Evolutionary conservation across 2,113 vertebrate species (phyloP), one percentile per base, ranked within the genome.

Genomic region (Paradisaea rubra): DNA sequence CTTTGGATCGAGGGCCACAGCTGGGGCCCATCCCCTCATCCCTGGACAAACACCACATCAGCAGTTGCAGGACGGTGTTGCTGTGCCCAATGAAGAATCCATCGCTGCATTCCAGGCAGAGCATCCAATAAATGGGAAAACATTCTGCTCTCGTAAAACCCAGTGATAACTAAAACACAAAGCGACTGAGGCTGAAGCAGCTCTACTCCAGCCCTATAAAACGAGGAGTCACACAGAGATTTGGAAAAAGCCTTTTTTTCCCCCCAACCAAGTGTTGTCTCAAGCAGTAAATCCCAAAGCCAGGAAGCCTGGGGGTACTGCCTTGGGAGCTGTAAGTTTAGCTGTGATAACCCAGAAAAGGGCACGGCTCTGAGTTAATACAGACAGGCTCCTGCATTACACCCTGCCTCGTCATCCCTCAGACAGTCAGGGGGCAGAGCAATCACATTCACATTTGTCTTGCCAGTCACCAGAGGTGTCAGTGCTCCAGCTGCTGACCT

Each of bases 171-270:
- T 63, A 93, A 91, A 92, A 53, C 93, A 94, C 70, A 86, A 86
- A 93, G 61, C 33, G 8, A 68, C 84, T 72, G 80, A 56, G 57
- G n/a, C 71, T 91, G 81, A 22, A 89, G 47, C 42, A 61, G 81
- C 74, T 93, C 86, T 27, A 35, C 64, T 92, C 56, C 90, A 94
- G 77, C 70, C 80, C 77, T 35, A 52, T 96, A 95, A 94, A 96
- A 82, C 1, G 3, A 74, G 92, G 80, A 94, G 71, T 93, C 94
- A 93, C 86, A 70, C 87, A 78, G 95, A 82, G 91, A 89, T 72
- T 61, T 86, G 92, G 95, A 86, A 80, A 84, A 82, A 69, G 6
- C 7, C 18, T 28, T 21, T 80, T 78, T 66, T 18, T 47, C 17
- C 45, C 25, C 53, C 78, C 84, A 82, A 11, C 52, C 66, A 64